Percentiles rank a stretch among this genome's conserved stretches.
These are phyloP conservation scores for Equus przewalskii DNA, from an alignment of 2,113 vertebrate genomes.

Conservation along the genomic window DNA sequence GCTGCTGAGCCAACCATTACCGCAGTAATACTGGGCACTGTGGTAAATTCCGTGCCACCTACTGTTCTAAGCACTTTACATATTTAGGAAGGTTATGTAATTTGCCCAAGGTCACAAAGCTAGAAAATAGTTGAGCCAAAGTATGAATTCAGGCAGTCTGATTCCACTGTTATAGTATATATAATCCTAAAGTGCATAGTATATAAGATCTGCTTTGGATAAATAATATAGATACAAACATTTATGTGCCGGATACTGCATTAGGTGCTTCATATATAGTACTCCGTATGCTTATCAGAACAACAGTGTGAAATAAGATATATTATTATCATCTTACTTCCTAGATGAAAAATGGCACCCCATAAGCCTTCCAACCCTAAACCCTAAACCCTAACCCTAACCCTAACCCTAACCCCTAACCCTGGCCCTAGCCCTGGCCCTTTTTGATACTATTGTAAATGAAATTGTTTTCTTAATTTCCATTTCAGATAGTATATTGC, in stretches of 20 bases:
- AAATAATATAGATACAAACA: background rate
- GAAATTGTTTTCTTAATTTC: background rate
- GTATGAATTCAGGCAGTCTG: background rate
- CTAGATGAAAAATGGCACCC: background rate
- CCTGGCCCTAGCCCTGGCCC: too few relatives aligned
- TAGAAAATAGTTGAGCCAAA: background rate
- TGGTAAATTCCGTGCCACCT: background rate
- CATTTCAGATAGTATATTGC: background rate
- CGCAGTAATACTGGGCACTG: background rate
- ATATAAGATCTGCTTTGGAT: background rate
- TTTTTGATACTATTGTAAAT: background rate
- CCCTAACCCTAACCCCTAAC: too few relatives aligned
- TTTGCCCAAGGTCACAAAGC: background rate
- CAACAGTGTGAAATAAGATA: background rate
- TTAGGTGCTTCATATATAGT: background rate
- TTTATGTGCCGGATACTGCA: background rate
- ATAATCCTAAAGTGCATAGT: background rate
- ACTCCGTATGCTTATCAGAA: background rate
- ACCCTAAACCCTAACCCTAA: too few relatives aligned
- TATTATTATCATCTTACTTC: background rate
- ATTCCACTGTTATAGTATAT: background rate
- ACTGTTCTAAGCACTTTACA: background rate
- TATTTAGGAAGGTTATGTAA: background rate
- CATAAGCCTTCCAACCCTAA: background rate
- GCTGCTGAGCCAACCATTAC: too few relatives aligned